These are phyloP conservation scores for Rhinolophus sinicus DNA, from an alignment of 2,113 vertebrate genomes.

Conservation along the genomic window DNA sequence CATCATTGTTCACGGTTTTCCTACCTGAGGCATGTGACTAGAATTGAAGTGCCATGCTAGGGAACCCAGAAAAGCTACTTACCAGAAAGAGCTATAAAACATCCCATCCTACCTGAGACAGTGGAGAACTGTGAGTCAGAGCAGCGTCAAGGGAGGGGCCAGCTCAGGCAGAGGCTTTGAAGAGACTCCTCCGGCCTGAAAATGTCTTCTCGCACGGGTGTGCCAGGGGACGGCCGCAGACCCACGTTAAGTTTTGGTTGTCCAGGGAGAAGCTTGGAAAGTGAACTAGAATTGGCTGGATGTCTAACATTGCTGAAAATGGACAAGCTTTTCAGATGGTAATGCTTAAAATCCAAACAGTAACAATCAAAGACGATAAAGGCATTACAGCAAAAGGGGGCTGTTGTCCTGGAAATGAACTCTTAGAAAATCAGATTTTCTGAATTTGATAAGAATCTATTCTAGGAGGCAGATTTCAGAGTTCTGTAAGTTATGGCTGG, in stretches of 20 bases:
- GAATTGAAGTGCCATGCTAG: background rate
- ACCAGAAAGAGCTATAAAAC: background rate
- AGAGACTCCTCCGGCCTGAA: background rate
- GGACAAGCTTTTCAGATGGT: background rate
- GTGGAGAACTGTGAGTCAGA: constrained; percentile 56
- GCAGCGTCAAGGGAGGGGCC: background rate
- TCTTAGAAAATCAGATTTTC: constrained; percentile 60
- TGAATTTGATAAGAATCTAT: constrained; percentile 25
- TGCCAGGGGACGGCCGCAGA: background rate
- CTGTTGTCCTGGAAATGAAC: constrained; percentile 54
- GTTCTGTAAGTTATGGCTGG: background rate
- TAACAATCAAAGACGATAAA: background rate
- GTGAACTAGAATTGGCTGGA: background rate
- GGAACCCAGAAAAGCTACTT: background rate
- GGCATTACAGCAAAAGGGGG: background rate
- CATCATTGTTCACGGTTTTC: background rate
- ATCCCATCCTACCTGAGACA: constrained; percentile 24
- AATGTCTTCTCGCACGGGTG: background rate
- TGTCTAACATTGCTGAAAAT: constrained; percentile 35
- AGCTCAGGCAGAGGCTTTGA: background rate
- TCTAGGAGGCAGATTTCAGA: constrained; percentile 22
- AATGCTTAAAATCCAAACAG: constrained; percentile 13
- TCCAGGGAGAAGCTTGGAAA: constrained; percentile 43
- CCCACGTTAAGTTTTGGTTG: background rate
- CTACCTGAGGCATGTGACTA: background rate